Conservation (phyloP, 2,113 vertebrate species). For the Smithornis capensis region DNA sequence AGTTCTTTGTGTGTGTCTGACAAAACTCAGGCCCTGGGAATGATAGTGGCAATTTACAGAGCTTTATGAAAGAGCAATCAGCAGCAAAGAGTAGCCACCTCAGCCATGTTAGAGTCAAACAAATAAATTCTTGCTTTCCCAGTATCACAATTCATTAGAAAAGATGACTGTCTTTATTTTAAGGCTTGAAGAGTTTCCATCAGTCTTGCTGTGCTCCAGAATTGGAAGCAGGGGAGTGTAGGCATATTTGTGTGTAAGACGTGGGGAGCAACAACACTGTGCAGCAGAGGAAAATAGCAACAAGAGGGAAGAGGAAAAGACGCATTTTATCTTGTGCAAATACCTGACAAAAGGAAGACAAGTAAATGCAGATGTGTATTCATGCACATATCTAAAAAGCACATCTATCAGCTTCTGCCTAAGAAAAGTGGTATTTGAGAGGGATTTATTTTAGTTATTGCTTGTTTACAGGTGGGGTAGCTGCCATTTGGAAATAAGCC, state of each 20-base stretch:
- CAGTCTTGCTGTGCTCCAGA: background rate
- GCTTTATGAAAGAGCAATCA: background rate
- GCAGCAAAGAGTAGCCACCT: background rate
- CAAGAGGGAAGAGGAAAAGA: background rate
- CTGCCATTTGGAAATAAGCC: background rate
- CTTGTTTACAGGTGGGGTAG: background rate
- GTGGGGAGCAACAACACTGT: background rate
- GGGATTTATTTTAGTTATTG: background rate
- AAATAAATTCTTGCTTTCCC: background rate
- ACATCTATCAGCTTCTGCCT: no score
- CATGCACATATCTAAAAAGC: fast-evolving
- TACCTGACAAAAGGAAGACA: background rate
- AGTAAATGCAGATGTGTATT: background rate
- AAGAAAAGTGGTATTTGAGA: background rate
- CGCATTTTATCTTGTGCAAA: background rate
- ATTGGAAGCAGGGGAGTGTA: background rate
- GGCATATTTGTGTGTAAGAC: background rate
- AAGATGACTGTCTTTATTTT: background rate
- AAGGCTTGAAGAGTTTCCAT: background rate
- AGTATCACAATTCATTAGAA: background rate
- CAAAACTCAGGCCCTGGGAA: background rate
- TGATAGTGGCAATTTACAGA: background rate
- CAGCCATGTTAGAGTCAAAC: background rate
- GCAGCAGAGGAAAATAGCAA: background rate
- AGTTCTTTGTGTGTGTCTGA: background rate